Evolutionary conservation across 2,797 vertebrate genomes (phyloP), one percentile per base, ranked within the genome.

Genomic region (Danionella dracula): DNA sequence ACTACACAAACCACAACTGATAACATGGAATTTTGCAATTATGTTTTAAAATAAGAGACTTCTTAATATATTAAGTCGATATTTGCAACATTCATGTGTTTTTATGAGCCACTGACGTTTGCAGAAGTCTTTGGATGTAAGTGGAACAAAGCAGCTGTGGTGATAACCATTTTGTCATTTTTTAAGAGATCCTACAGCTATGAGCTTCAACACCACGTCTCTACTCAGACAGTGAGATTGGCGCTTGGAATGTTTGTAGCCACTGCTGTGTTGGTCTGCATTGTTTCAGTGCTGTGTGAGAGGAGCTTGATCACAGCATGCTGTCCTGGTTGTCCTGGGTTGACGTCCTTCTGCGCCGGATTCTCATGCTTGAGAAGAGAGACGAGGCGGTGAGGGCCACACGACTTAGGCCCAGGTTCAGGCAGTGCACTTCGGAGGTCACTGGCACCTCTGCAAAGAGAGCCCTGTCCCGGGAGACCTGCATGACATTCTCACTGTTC

Each of bases 381-480:
- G 89, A 85, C 0, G 89, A 87, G 20, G 84, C 84, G 0, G 83
- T 79, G 57, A 91, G 88, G 34, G 89, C 88, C 15, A 90, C 54
- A 32, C 89, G 87, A 67, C 90, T 90, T 69, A 91, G 77, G 23
- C 88, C 88, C 45, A 91, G 19, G 37, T 90, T 90, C 13, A 91
- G 84, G 75, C 87, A 89, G 79, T 89, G 90, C 1, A 91, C 88
- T 10, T 92, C 88, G 0, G 90, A 90, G 1, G 91, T 88, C n/a
- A 90, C 88, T 0, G 91, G 79, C 31, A 97, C 88, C 73, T 95
- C 93, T 0, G 88, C 72, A 63, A 97, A 97, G 57, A 96, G 90
- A 32, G 84, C 82, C 0, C 50, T 87, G 48, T 90, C 84, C 0
- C 91, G 87, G 4, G 86, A 60, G 1, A 82, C 75, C 0, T 71